Percentiles rank a stretch among this genome's conserved stretches.
These are phyloP conservation scores for Panthera uncia DNA, from an alignment of 2,113 vertebrate genomes.

Conservation along the genomic window DNA sequence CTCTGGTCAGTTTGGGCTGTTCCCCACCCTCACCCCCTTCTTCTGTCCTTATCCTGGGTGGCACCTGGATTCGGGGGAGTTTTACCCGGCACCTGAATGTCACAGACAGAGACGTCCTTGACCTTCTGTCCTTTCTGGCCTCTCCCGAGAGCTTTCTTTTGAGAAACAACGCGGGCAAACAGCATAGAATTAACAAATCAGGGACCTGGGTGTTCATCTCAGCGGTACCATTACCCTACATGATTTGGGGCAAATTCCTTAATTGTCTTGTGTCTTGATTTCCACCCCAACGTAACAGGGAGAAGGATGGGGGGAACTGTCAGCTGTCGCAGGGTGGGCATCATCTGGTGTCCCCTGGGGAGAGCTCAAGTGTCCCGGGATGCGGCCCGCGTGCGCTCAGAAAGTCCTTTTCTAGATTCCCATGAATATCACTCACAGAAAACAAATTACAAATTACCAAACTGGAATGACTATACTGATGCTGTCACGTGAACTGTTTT, in stretches of 20 bases:
- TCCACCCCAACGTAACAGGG: background rate
- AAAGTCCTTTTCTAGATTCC: background rate
- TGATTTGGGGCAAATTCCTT: background rate
- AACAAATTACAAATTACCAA: background rate
- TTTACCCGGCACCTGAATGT: too few species aligned
- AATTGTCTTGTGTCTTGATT: background rate
- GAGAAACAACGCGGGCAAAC: background rate
- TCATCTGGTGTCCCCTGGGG: background rate
- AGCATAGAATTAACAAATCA: too few species aligned
- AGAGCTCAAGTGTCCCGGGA: background rate
- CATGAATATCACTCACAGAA: background rate
- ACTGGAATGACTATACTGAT: background rate
- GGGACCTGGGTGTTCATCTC: too few species aligned
- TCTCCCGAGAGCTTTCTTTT: background rate
- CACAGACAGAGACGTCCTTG: background rate
- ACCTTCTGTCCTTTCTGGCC: too few species aligned
- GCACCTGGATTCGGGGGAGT: background rate
- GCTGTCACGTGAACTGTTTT: background rate
- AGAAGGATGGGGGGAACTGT: background rate
- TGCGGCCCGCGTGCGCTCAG: background rate
- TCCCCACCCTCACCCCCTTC: too few species aligned
- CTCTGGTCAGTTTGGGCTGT: background rate
- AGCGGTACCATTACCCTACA: background rate
- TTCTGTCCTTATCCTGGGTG: background rate
- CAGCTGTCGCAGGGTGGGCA: too few species aligned